These are phyloP conservation scores for Hemiprocne comata DNA, from an alignment of 2,113 vertebrate genomes.

Conservation along the genomic window DNA sequence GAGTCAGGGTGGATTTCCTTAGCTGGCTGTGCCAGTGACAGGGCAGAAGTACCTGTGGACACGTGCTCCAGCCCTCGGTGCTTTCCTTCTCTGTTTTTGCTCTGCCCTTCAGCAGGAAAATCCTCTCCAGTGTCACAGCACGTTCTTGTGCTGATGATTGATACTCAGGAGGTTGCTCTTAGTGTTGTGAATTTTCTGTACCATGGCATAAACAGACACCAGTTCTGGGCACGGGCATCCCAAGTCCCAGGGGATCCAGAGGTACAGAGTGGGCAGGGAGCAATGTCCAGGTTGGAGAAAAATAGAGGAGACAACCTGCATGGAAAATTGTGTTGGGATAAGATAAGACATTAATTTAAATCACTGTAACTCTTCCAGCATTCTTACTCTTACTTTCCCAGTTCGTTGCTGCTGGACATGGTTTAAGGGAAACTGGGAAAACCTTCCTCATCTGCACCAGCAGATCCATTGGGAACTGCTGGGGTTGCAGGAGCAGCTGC, in stretches of 20 bases:
- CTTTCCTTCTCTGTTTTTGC: neutral
- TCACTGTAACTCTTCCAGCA: neutral
- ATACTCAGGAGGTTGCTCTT: neutral
- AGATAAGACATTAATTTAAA: neutral
- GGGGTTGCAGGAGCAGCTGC: no score
- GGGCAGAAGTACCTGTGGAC: neutral
- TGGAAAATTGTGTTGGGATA: accelerated
- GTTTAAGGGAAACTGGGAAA: neutral
- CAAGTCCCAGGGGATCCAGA: neutral
- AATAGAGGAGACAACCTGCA: neutral
- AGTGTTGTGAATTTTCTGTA: neutral
- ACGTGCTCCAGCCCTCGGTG: accelerated
- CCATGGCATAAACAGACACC: accelerated
- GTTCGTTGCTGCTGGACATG: neutral
- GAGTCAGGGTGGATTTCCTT: neutral
- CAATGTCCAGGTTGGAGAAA: neutral
- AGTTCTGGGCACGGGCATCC: neutral
- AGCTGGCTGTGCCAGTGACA: neutral
- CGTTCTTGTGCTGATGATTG: neutral
- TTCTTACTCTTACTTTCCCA: neutral
- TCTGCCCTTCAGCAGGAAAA: neutral
- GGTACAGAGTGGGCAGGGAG: neutral
- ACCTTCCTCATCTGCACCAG: neutral
- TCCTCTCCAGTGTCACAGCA: neutral
- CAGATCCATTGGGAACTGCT: no score